Conservation (phyloP, 1,140 invertebrate species). For the Calephelis virginiensis region DNA sequence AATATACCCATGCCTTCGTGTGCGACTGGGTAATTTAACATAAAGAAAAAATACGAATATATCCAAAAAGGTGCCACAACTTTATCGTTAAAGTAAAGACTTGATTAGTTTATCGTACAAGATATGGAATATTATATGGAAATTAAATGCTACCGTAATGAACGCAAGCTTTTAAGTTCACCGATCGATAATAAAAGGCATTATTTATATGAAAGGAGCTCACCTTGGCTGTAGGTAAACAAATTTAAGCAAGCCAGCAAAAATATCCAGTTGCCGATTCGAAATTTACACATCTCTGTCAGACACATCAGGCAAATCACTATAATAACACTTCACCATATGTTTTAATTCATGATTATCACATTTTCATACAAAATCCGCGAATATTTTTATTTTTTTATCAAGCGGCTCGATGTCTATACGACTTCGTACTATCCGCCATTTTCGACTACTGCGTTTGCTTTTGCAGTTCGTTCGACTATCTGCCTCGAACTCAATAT, state of each 20-base stretch:
- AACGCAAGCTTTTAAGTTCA: constrained; percentile 18
- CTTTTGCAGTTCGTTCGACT: constrained; percentile 13
- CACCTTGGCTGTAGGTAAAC: constrained; percentile 77
- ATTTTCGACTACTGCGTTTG: constrained; percentile 55
- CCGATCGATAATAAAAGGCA: constrained; percentile 65
- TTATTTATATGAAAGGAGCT: constrained; percentile 66
- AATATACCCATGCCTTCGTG: constrained; percentile 5
- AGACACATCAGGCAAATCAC: constrained; percentile 66
- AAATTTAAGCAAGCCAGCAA: constrained; percentile 66
- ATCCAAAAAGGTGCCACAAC: not conserved
- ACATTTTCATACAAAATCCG: constrained; percentile 73
- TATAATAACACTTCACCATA: constrained; percentile 58
- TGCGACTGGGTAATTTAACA: not conserved
- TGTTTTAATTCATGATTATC: constrained; percentile 74
- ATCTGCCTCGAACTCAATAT: constrained; percentile 63
- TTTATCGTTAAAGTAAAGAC: not conserved
- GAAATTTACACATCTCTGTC: constrained; percentile 71
- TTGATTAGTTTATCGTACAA: constrained; percentile 8
- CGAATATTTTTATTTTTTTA: constrained; percentile 45
- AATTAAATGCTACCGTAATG: constrained; percentile 14
- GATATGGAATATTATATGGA: constrained; percentile 9
- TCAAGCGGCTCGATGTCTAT: constrained; percentile 37
- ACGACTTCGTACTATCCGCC: constrained; percentile 51
- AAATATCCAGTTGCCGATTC: constrained; percentile 72
- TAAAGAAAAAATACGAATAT: not conserved